Percentiles rank a stretch among this genome's conserved stretches.
Conservation (phyloP, 1,140 invertebrate genomes). For the Trypoxylus dichotomus region DNA sequence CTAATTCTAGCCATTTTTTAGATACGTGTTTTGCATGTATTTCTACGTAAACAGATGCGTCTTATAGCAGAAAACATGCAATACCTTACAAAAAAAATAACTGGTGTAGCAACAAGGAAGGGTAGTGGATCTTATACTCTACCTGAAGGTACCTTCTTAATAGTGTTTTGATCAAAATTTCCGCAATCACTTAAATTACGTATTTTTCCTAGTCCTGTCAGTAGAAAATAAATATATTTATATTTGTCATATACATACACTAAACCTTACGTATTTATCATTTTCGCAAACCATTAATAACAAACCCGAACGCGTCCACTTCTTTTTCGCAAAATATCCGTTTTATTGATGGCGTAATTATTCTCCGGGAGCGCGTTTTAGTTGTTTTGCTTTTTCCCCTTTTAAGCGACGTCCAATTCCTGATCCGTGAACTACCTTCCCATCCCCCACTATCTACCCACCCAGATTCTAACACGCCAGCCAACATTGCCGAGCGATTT, state of each 20-base stretch:
- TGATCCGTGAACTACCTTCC: neutral
- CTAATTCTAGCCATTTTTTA: too few relatives aligned
- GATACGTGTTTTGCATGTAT: too few relatives aligned
- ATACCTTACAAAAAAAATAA: too few relatives aligned
- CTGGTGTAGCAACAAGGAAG: too few relatives aligned
- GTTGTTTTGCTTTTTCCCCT: conserved; percentile 1
- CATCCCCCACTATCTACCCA: neutral
- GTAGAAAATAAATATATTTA: too few relatives aligned
- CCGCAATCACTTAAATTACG: too few relatives aligned
- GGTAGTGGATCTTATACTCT: too few relatives aligned
- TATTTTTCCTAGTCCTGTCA: neutral
- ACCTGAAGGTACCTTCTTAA: too few relatives aligned
- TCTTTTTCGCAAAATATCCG: neutral
- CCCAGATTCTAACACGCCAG: neutral
- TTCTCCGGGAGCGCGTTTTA: neutral
- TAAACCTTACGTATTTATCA: neutral
- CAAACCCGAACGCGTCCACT: neutral
- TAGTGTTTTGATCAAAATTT: too few relatives aligned
- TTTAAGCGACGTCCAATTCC: neutral
- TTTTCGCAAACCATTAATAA: neutral
- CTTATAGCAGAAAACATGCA: too few relatives aligned
- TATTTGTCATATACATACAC: too few relatives aligned
- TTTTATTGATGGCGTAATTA: conserved; percentile 7
- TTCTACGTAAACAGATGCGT: too few relatives aligned
- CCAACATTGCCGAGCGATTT: neutral